Evolutionary conservation across 2,888 invertebrate genomes (phyloP).

Genomic region (Autographa pulchrina): DNA sequence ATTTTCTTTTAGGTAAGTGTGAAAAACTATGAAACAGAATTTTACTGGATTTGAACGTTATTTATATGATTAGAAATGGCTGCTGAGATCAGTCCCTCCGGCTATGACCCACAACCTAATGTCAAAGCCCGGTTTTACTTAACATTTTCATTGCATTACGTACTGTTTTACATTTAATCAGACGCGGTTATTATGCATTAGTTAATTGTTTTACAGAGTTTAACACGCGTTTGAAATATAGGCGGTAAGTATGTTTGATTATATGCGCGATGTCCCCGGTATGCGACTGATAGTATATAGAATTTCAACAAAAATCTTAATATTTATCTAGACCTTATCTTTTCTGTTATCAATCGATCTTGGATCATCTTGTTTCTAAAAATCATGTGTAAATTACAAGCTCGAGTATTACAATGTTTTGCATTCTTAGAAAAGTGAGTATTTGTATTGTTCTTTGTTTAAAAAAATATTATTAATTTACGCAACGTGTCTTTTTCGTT

Average conservation of each 20-base stretch:
- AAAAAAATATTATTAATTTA: slow-evolving; percentile 44
- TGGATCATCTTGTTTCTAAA: slow-evolving; percentile 72
- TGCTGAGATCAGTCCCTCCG: slow-evolving; percentile 74
- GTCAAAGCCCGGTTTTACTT: slow-evolving; percentile 86
- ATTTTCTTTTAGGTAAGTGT: slow-evolving; percentile 85
- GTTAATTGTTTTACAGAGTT: slow-evolving; percentile 40
- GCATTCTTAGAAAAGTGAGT: slow-evolving; percentile 83
- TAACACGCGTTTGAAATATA: slow-evolving; percentile 36
- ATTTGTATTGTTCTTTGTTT: slow-evolving; percentile 59
- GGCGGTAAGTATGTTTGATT: slow-evolving; percentile 56
- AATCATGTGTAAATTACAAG: slow-evolving; percentile 62
- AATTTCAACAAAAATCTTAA: slow-evolving; percentile 63
- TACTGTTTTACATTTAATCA: slow-evolving; percentile 65
- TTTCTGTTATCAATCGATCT: slow-evolving; percentile 78
- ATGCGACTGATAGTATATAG: slow-evolving; percentile 35
- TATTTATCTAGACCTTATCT: slow-evolving; percentile 85
- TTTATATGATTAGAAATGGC: slow-evolving; percentile 65
- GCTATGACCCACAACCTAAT: slow-evolving; percentile 85
- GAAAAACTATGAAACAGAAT: slow-evolving; percentile 55
- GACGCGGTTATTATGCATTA: slow-evolving; percentile 41
- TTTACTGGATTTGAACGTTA: slow-evolving; percentile 39
- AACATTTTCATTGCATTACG: slow-evolving; percentile 74
- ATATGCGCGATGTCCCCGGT: slow-evolving; percentile 53
- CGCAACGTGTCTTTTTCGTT: slow-evolving; percentile 37
- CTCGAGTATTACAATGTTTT: slow-evolving; percentile 76